phyloP scores from a whole-genome alignment of 1,140 invertebrate genomes.

The Physella acuta region DNA sequence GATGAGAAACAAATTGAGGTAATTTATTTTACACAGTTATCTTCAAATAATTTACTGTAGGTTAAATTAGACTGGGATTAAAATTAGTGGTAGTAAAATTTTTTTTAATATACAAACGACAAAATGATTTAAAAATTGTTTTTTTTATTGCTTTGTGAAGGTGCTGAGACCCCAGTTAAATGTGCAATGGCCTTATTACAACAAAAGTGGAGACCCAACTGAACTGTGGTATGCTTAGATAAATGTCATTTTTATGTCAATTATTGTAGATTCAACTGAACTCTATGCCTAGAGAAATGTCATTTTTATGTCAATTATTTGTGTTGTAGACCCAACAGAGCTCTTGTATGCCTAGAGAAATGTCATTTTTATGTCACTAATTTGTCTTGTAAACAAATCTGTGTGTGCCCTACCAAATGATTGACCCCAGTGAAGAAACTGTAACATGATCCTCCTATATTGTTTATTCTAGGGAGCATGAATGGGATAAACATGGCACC shows the following conservation, averaged over 20 bases:
- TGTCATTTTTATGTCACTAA: background rate
- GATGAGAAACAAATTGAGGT: constrained; percentile 10
- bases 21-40: too few relatives aligned
- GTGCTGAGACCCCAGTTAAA: background rate
- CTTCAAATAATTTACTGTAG: background rate
- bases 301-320: background rate
- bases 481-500: constrained; percentile 18
- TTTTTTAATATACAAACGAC: background rate
- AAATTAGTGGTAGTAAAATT: background rate
- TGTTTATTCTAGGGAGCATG: constrained; percentile 3
- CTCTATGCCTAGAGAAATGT: too few relatives aligned
- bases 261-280: background rate
- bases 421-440: too few relatives aligned
- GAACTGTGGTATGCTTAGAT: background rate
- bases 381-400: background rate
- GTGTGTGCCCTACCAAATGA: background rate
- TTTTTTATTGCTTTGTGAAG: background rate
- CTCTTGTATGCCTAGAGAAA: background rate
- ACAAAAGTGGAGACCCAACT: background rate
- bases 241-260: background rate
- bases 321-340: background rate
- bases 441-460: background rate
- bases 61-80: background rate
- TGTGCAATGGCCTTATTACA: constrained; percentile 5
- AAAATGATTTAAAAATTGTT: background rate